phyloP scores from a whole-genome alignment of 2,113 vertebrate genomes.

The Ursus arctos region DNA sequence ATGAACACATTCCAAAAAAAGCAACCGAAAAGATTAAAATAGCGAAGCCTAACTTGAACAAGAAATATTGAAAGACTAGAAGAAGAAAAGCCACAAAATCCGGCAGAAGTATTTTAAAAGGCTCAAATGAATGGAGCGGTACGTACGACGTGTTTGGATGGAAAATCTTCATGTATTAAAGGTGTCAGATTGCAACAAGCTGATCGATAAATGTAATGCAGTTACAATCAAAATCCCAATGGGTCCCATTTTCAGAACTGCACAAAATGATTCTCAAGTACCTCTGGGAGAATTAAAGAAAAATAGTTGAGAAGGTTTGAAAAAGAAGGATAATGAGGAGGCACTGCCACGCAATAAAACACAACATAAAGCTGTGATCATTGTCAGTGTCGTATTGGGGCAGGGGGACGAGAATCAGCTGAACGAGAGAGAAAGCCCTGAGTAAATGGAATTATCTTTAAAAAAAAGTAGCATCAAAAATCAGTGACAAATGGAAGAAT shows the following conservation, averaged over 20 bases:
- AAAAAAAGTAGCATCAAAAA: background rate
- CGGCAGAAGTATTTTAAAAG: background rate
- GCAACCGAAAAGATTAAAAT: background rate
- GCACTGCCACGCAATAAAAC: conserved; percentile 26
- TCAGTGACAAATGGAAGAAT: background rate
- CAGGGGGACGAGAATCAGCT: background rate
- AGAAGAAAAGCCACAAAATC: conserved; percentile 38
- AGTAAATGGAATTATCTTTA: background rate
- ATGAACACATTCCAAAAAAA: conserved; percentile 6
- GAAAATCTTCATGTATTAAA: conserved; percentile 48
- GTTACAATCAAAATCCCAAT: conserved; percentile 63
- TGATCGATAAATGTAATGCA: conserved; percentile 61
- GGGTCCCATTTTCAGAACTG: conserved; percentile 42
- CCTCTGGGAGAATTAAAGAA: conserved; percentile 60
- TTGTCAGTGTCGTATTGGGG: background rate
- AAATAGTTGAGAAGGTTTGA: conserved; percentile 45
- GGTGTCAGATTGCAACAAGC: background rate
- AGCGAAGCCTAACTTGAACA: conserved; percentile 30
- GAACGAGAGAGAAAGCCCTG: background rate
- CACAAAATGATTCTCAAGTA: conserved; percentile 47
- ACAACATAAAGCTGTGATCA: background rate
- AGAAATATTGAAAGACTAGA: conserved; percentile 28
- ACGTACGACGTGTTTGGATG: background rate
- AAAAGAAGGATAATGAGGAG: background rate
- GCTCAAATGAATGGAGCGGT: background rate